These are phyloP conservation scores for Sigmodon hispidus DNA, from an alignment of 2,113 vertebrate species.

Conservation along the genomic window DNA sequence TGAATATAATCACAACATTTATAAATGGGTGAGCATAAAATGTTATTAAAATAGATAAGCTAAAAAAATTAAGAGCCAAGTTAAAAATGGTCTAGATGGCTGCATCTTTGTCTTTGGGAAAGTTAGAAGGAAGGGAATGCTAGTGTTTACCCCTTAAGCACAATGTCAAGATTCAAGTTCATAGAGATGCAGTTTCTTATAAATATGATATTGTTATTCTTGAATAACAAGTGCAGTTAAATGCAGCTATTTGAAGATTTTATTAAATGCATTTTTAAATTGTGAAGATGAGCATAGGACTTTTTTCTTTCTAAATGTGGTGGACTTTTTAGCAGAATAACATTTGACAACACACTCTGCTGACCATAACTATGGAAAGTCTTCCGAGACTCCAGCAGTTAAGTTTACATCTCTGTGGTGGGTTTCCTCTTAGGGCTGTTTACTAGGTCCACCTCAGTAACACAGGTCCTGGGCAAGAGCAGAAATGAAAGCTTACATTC, in stretches of 20 bases:
- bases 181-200: background rate
- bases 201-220: background rate
- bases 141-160: background rate
- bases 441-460: background rate
- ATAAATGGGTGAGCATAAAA: background rate
- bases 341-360: background rate
- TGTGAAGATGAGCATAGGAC: slow-evolving; percentile 2
- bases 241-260: background rate
- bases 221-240: slow-evolving; percentile 28
- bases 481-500: slow-evolving; percentile 3
- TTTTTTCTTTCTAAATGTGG: background rate
- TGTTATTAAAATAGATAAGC: background rate
- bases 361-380: background rate
- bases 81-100: background rate
- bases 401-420: background rate
- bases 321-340: background rate
- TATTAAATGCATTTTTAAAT: slow-evolving; percentile 1
- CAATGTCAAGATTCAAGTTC: background rate
- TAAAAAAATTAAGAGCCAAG: background rate
- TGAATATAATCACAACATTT: background rate
- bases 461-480: slow-evolving; percentile 23
- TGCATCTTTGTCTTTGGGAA: background rate
- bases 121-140: background rate
- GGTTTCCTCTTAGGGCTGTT: background rate
- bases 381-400: background rate